Conservation (phyloP, 1,140 invertebrate species). For the Forficula auricularia region DNA sequence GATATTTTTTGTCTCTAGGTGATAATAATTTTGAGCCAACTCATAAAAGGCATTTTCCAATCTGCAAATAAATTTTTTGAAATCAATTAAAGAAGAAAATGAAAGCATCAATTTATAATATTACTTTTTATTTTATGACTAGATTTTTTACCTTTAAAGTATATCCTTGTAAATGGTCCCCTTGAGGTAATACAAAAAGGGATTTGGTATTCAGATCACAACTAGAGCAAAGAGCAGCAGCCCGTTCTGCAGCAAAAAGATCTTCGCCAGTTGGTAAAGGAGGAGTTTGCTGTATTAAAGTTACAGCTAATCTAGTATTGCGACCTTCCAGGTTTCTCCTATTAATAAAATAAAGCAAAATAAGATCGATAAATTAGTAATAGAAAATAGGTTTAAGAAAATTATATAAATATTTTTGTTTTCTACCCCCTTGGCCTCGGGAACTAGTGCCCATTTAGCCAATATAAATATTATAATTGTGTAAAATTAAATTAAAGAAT, state of each 20-base stretch:
- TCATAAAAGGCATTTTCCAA: constrained; percentile 88
- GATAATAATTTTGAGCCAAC: constrained; percentile 80
- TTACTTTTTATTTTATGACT: constrained; percentile 4
- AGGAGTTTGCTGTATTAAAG: constrained; percentile 66
- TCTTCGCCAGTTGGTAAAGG: constrained; percentile 60
- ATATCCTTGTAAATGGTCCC: constrained; percentile 71
- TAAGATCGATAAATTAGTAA: too few relatives aligned
- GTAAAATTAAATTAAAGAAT: not conserved
- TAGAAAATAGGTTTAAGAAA: too few relatives aligned
- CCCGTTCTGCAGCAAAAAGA: constrained; percentile 67
- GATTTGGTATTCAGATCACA: constrained; percentile 85
- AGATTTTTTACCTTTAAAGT: constrained; percentile 34
- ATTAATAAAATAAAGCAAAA: constrained; percentile 9
- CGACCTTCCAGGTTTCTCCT: constrained; percentile 55
- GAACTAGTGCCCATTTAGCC: too few relatives aligned
- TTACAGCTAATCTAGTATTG: constrained; percentile 69
- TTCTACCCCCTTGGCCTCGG: too few relatives aligned
- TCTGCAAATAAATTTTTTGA: constrained; percentile 27
- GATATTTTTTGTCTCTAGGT: constrained; percentile 68
- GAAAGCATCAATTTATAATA: constrained; percentile 5
- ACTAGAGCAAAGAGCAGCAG: constrained; percentile 67
- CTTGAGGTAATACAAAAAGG: constrained; percentile 76
- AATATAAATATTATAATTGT: too few relatives aligned
- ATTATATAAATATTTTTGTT: too few relatives aligned
- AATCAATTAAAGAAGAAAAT: constrained; percentile 1